These are phyloP conservation scores for Rhinogobius similis DNA, from an alignment of 2,113 vertebrate species.

Conservation along the genomic window DNA sequence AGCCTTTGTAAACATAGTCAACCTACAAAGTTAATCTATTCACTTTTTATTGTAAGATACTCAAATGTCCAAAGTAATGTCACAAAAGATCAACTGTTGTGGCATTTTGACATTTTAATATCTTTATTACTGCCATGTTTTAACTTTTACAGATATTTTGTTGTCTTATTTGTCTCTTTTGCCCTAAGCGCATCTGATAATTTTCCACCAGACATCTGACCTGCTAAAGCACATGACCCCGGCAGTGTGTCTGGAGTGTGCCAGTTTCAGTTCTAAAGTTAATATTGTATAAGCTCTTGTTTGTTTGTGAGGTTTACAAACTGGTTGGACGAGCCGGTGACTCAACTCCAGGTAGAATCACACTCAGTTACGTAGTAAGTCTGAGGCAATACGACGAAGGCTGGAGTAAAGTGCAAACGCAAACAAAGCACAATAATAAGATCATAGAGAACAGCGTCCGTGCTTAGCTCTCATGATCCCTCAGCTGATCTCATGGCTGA, in stretches of 20 bases:
- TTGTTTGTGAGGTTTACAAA: slow-evolving; percentile 40
- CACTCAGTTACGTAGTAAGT: slow-evolving; percentile 25
- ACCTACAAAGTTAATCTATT: no score
- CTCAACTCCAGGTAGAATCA: slow-evolving; percentile 33
- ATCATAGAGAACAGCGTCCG: slow-evolving; percentile 44
- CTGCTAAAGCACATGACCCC: slow-evolving; percentile 41
- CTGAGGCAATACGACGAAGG: slow-evolving; percentile 1
- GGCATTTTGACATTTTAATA: background rate
- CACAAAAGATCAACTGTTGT: background rate
- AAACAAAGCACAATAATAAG: slow-evolving; percentile 58
- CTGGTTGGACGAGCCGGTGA: slow-evolving; percentile 44
- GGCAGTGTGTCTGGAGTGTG: slow-evolving; percentile 54
- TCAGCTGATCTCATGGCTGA: slow-evolving; percentile 67
- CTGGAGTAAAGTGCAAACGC: slow-evolving; percentile 23
- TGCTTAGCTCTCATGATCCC: slow-evolving; percentile 53
- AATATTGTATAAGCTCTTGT: slow-evolving; percentile 9
- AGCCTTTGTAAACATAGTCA: slow-evolving; percentile 1
- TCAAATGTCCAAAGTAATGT: background rate
- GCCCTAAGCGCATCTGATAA: slow-evolving; percentile 23
- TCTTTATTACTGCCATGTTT: background rate
- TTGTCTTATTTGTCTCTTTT: slow-evolving; percentile 1
- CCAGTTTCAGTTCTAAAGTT: slow-evolving; percentile 18
- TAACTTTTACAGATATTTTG: background rate
- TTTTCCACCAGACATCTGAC: slow-evolving; percentile 42
- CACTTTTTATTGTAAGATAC: background rate